phyloP scores from a whole-genome alignment of 2,113 vertebrate species.

The Agapornis roseicollis region DNA sequence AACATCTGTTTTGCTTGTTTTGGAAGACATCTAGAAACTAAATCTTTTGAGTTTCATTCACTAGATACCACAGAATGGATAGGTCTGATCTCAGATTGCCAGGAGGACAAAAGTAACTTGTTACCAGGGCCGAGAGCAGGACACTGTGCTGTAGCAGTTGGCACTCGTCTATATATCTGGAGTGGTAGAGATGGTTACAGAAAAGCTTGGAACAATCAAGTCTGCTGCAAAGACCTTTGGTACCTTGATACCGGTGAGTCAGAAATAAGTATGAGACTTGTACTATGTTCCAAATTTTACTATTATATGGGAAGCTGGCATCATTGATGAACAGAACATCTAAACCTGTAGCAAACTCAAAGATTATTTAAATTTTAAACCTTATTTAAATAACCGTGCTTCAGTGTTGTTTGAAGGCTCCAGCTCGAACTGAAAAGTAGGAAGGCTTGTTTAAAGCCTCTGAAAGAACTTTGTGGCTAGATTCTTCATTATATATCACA shows the following conservation, averaged over 20 bases:
- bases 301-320: neutral
- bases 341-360: neutral
- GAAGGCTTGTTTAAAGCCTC: neutral
- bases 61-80: constrained; percentile 90
- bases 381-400: neutral
- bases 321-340: neutral
- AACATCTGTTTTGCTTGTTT: neutral
- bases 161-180: constrained; percentile 95
- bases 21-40: constrained; percentile 4
- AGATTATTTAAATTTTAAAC: neutral
- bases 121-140: constrained; percentile 90
- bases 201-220: constrained; percentile 94
- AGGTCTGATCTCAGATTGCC: constrained; percentile 77
- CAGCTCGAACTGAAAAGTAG: neutral
- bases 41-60: constrained; percentile 23
- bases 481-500: neutral
- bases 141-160: constrained; percentile 87
- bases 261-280: constrained; percentile 5
- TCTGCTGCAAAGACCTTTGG: constrained; percentile 99
- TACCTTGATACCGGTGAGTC: constrained; percentile 95
- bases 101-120: constrained; percentile 80
- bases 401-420: neutral
- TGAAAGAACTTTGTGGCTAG: neutral
- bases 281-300: neutral
- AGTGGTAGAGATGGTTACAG: constrained; percentile 94